These are phyloP conservation scores for Peucedramus taeniatus DNA, from an alignment of 2,113 vertebrate genomes.

Conservation along the genomic window DNA sequence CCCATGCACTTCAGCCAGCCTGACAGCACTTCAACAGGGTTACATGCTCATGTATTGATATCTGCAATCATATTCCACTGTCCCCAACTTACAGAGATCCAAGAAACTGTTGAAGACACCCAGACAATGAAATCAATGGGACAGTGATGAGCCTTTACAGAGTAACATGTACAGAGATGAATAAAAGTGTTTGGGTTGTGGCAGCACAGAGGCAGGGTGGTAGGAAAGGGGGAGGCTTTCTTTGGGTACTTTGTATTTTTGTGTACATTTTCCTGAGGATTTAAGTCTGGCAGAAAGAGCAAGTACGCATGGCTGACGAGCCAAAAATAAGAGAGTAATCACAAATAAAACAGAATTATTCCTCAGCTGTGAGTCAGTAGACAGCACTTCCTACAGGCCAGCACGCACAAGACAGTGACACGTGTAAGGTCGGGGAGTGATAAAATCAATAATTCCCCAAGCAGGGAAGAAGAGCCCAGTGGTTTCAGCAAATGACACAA, in stretches of 20 bases:
- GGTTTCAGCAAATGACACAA: slow-evolving; percentile 53
- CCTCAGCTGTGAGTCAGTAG: slow-evolving; percentile 8
- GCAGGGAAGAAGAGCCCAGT: slow-evolving; percentile 44
- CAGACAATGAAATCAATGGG: neutral
- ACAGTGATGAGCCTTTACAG: neutral
- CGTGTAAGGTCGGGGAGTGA: slow-evolving; percentile 34
- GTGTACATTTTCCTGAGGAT: neutral
- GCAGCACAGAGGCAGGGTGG: accelerated
- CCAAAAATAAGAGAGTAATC: neutral
- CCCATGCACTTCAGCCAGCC: accelerated
- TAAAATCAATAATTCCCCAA: slow-evolving; percentile 61
- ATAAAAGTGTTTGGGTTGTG: neutral
- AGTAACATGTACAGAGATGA: neutral
- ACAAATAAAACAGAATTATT: slow-evolving; percentile 41
- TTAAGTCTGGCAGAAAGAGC: neutral
- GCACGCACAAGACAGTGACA: slow-evolving; percentile 15
- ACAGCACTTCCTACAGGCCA: slow-evolving; percentile 58
- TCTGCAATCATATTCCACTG: neutral
- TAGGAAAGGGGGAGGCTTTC: accelerated
- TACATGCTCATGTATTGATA: accelerated
- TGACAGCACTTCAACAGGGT: neutral
- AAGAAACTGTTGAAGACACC: neutral
- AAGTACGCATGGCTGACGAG: neutral
- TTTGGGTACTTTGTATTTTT: neutral
- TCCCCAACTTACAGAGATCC: neutral